Base-by-base conservation (phyloP, 2,888 invertebrate species). In the Hypercompe scribonia region DNA sequence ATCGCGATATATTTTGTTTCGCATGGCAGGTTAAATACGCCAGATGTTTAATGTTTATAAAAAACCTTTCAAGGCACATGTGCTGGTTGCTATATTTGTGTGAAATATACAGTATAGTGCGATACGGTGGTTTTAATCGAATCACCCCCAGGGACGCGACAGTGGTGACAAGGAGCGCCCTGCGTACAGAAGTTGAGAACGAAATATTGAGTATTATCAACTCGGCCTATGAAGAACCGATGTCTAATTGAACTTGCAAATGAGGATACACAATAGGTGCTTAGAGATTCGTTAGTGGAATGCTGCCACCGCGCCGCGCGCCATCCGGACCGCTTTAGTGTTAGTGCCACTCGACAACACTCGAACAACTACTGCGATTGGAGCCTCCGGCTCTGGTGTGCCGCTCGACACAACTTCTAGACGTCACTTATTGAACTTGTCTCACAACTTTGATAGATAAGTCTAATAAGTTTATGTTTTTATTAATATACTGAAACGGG, bases 211-310 rank as follows among this genome's bases (percentile, higher is more conserved):
- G 67, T 42, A 54, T 61, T 34, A 61, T 64, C 34, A 33, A 34
- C 21, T 63, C 39, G 21, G n/a, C 28, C 65, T 65, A 28, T 28
- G 71, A 61, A 28, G 28, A 34, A 42, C 66, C 42, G 61, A 71
- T 61, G 61, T 72, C 78, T 70, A 75, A 71, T 64, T 79, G 67
- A 80, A 66, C 64, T 76, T 78, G 72, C 73, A 69, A 68, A 76
- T 71, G 74, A 71, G 76, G 68, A 74, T 50, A 39, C 70, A 65
- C 76, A 71, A 78, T 64, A 21, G 71, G 33, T 61, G 42, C 50
- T 68, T 36, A 34, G 46, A 4, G 18, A 42, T 63, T 65, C 31
- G 13, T 39, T 39, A 42, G 58, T 0, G 21, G 10, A 31, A 34
- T 8, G 61, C 31, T 5, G 46, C 46, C 13, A 42, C 15, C 18